These are phyloP conservation scores for Apis florea DNA, from an alignment of 1,140 invertebrate species.

Conservation along the genomic window DNA sequence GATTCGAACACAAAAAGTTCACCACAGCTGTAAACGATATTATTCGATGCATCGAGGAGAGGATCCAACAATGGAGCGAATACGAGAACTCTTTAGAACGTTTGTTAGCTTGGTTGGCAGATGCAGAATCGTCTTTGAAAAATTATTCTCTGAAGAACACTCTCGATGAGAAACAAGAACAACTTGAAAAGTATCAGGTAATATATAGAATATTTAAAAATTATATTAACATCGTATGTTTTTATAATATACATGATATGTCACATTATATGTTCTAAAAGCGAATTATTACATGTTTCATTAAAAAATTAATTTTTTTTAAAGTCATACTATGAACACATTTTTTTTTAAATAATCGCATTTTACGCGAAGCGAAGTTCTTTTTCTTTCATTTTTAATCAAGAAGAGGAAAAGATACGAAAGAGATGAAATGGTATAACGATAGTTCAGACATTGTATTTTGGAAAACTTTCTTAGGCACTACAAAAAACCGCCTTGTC, in stretches of 20 bases:
- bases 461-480: slow-evolving; percentile 83
- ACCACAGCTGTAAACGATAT: slow-evolving; percentile 88
- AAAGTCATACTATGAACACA: background rate
- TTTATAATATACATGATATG: background rate
- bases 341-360: background rate
- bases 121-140: slow-evolving; percentile 92
- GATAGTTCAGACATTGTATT: slow-evolving; percentile 49
- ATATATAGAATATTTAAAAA: slow-evolving; percentile 13
- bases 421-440: slow-evolving; percentile 14
- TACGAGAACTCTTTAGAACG: slow-evolving; percentile 93
- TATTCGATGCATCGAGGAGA: slow-evolving; percentile 89
- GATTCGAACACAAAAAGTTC: slow-evolving; percentile 91
- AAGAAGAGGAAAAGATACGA: slow-evolving; percentile 44
- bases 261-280: background rate
- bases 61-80: slow-evolving; percentile 93
- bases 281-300: background rate
- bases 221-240: background rate
- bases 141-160: slow-evolving; percentile 92
- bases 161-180: slow-evolving; percentile 94
- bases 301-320: background rate
- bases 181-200: slow-evolving; percentile 94
- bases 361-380: background rate
- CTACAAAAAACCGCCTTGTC: slow-evolving; percentile 87
- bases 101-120: slow-evolving; percentile 90
- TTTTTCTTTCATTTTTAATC: background rate